A percentile compares a stretch with the other conserved stretches of the same genome.
Evolutionary conservation across 1,140 invertebrate species (phyloP).

Genomic region (Drosophila cardini): DNA sequence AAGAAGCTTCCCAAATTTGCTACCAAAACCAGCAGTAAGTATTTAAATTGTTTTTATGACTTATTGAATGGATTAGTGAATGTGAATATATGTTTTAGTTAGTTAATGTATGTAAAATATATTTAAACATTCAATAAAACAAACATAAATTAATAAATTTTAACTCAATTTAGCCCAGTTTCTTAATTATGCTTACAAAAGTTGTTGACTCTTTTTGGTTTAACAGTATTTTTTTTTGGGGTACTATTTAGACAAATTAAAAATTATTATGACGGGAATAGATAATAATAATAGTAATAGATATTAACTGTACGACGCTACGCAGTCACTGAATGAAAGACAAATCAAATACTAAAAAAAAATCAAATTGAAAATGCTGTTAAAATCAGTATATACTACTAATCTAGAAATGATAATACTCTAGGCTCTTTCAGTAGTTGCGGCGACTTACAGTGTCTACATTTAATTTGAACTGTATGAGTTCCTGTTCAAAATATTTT

Average conservation of each 20-base stretch:
- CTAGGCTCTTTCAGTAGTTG: conserved; percentile 32
- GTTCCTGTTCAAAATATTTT: conserved; percentile 82
- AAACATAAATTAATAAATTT: conserved; percentile 29
- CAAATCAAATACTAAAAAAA: conserved; percentile 15
- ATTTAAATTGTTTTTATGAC: conserved; percentile 35
- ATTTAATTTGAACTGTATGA: conserved; percentile 82
- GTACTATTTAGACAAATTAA: conserved; percentile 73
- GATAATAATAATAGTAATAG: conserved; percentile 41
- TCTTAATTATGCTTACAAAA: conserved; percentile 60
- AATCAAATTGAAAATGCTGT: conserved; percentile 65
- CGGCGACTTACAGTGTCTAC: conserved; percentile 82
- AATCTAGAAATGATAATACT: conserved; percentile 22
- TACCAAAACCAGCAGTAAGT: conserved; percentile 82
- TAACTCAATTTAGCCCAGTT: conserved; percentile 34
- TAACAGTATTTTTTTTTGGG: conserved; percentile 22
- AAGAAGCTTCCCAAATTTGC: conserved; percentile 83
- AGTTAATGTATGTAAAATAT: conserved; percentile 14
- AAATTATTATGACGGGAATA: conserved; percentile 50
- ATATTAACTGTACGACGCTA: conserved; percentile 55
- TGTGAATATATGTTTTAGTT: conserved; percentile 29
- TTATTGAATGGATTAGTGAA: conserved; percentile 27
- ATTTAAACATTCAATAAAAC: conserved; percentile 29
- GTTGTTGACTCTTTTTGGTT: conserved; percentile 46
- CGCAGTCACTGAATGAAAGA: conserved; percentile 69
- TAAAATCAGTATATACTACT: conserved; percentile 45